Evolutionary conservation across 2,888 invertebrate genomes (phyloP).

Genomic region (Oithona nana): DNA sequence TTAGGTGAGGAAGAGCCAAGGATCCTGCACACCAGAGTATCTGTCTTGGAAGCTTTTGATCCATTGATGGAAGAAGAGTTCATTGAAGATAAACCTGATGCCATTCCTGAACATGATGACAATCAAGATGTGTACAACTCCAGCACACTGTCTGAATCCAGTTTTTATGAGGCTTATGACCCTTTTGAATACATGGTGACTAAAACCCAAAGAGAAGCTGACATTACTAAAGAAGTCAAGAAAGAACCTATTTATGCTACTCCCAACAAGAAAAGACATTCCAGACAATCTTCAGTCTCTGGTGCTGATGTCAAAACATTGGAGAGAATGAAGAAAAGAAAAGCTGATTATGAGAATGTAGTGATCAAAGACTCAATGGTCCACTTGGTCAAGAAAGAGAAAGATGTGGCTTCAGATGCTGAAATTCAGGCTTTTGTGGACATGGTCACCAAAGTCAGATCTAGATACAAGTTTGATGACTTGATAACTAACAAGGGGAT

Average conservation of each 20-base stretch:
- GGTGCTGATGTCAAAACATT: not conserved
- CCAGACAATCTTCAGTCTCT: not conserved
- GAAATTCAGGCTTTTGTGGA: conserved; percentile 16
- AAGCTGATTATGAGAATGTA: not conserved
- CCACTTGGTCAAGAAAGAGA: conserved; percentile 27
- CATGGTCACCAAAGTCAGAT: conserved; percentile 12
- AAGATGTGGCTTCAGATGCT: conserved; percentile 22
- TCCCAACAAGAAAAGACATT: not conserved
- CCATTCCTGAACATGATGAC: not conserved
- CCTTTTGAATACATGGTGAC: conserved; percentile 48
- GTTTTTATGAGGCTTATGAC: conserved; percentile 53
- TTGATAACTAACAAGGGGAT: conserved; percentile 64
- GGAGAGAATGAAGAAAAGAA: not conserved
- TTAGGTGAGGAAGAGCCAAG: not conserved
- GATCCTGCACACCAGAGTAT: not conserved
- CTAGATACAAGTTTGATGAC: conserved; percentile 48
- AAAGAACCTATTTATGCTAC: not conserved
- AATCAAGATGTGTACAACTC: not conserved
- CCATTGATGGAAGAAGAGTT: conserved; percentile 23
- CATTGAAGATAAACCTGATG: conserved; percentile 28
- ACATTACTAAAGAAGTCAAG: not conserved
- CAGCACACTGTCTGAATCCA: conserved; percentile 23
- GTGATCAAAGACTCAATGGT: not conserved
- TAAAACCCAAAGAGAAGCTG: not conserved
- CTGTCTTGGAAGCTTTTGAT: conserved; percentile 14